Percentiles rank a stretch among this genome's conserved stretches.
Conservation (phyloP, 2,888 invertebrate species). For the Rotaria macrura region DNA sequence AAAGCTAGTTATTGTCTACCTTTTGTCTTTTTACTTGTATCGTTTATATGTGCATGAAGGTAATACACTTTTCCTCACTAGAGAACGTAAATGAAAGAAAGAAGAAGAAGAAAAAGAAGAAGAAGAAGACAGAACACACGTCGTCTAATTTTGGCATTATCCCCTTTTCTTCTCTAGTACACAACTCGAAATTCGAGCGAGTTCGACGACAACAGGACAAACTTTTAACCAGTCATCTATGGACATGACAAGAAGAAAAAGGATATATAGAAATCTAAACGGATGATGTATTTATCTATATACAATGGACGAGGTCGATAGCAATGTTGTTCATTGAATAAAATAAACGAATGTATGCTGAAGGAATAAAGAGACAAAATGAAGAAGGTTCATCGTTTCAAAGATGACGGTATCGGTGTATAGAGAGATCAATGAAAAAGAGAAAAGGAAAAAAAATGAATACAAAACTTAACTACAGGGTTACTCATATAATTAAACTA, state of each 20-base stretch:
- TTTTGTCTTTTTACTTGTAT: background rate
- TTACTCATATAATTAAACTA: background rate
- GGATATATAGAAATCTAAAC: background rate
- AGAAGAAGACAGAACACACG: background rate
- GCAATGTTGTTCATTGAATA: background rate
- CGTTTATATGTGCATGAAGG: background rate
- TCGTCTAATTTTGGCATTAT: background rate
- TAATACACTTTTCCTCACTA: background rate
- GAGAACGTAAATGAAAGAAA: background rate
- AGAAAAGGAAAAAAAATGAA: background rate
- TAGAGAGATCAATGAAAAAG: background rate
- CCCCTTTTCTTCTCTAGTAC: background rate
- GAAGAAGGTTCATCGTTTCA: background rate
- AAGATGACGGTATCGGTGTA: background rate
- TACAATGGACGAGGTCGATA: background rate
- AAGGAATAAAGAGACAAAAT: background rate
- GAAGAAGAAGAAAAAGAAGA: background rate
- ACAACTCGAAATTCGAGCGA: background rate
- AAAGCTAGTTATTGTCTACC: background rate
- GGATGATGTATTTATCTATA: background rate
- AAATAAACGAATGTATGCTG: background rate
- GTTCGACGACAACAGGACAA: background rate
- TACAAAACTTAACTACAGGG: background rate
- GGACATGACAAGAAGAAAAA: background rate
- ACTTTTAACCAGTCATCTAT: background rate